Evolutionary conservation across 2,113 vertebrate species (phyloP).

Genomic region (Meleagris gallopavo): DNA sequence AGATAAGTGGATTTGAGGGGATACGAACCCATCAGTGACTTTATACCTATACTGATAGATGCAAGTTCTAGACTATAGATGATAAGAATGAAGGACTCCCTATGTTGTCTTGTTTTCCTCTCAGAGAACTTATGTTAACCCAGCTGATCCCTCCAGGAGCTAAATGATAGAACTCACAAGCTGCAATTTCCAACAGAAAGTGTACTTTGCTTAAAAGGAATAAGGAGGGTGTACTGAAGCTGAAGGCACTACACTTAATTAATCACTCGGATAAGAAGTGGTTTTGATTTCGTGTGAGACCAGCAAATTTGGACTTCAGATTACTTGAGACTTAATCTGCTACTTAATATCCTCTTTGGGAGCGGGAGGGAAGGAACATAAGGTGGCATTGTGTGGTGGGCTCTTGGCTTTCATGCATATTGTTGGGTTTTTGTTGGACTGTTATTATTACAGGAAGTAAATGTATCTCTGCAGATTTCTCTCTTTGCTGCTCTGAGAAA

Average conservation of each 20-base stretch:
- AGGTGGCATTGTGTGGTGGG: not conserved
- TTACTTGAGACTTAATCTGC: not conserved
- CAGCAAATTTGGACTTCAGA: not conserved
- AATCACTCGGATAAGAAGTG: not conserved
- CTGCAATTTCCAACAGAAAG: not conserved
- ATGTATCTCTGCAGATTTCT: not conserved
- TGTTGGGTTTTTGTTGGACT: not conserved
- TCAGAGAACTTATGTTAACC: not conserved
- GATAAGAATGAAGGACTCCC: not conserved
- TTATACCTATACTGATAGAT: not conserved
- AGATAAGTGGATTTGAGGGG: not conserved
- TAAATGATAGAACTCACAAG: not conserved
- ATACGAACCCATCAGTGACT: not conserved
- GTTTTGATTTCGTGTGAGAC: not conserved
- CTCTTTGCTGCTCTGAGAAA: not conserved
- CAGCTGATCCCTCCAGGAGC: not conserved
- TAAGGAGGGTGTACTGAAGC: not conserved
- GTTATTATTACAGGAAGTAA: accelerated
- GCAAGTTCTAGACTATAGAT: not conserved
- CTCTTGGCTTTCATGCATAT: not conserved
- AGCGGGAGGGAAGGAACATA: not conserved
- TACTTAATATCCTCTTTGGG: not conserved
- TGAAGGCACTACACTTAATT: not conserved
- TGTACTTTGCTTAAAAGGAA: not conserved
- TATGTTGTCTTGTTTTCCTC: accelerated